Percentiles rank a stretch among this genome's conserved stretches.
These are phyloP conservation scores for Valencia hispanica DNA, from an alignment of 2,797 vertebrate genomes.

Conservation along the genomic window DNA sequence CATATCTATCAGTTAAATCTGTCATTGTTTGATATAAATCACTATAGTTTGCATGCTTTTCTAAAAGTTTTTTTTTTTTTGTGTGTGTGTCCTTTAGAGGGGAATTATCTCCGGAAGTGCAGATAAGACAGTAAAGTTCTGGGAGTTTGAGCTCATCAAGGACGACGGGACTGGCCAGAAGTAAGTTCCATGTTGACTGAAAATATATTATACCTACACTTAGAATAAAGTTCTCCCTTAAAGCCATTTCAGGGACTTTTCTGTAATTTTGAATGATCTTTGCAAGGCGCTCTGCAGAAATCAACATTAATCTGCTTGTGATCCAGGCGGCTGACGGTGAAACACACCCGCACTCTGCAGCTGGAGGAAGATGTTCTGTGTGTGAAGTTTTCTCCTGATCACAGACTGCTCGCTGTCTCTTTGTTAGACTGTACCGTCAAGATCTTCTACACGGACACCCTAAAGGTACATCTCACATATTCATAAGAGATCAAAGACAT, in stretches of 20 bases:
- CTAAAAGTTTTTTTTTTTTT: background rate
- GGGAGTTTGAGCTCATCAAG: slow-evolving; percentile 97
- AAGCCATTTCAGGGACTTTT: background rate
- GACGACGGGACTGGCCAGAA: slow-evolving; percentile 83
- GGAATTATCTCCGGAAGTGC: slow-evolving; percentile 93
- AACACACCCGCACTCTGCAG: slow-evolving; percentile 88
- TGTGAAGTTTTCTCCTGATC: slow-evolving; percentile 89
- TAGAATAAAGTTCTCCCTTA: background rate
- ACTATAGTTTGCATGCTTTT: fast-evolving
- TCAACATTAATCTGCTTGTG: slow-evolving; percentile 1
- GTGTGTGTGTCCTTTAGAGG: slow-evolving; percentile 74
- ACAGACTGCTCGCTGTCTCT: slow-evolving; percentile 90
- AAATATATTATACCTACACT: background rate
- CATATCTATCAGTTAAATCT: background rate
- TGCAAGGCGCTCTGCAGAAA: too few species aligned
- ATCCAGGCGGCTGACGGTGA: slow-evolving; percentile 86
- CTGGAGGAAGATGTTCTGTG: slow-evolving; percentile 95
- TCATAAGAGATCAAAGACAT: background rate
- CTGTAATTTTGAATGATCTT: too few species aligned
- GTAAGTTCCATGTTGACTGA: slow-evolving; percentile 68
- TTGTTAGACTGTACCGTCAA: slow-evolving; percentile 96
- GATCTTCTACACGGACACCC: slow-evolving; percentile 91
- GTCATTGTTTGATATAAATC: background rate
- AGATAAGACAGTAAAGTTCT: slow-evolving; percentile 96
- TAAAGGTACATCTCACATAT: slow-evolving; percentile 83